Base-by-base conservation (phyloP, 2,888 invertebrate genomes). In the Dryobota labecula region DNA sequence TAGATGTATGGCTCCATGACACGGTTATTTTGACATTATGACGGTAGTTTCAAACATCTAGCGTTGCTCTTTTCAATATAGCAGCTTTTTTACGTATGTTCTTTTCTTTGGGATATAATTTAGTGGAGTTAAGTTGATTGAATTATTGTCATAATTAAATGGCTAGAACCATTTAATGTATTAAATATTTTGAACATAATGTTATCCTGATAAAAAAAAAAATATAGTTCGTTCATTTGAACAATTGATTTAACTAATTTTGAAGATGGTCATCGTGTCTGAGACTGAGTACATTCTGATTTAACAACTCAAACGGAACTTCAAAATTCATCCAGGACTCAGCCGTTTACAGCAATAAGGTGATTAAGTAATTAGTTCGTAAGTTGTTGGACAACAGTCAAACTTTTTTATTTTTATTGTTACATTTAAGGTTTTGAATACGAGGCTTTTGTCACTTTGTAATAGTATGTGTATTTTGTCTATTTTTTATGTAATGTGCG, bases 1-100 rank as follows among this genome's bases (percentile, higher is more conserved):
- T 38, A 47, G 13, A 58, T 36, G 18, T 64, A 61, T 68, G 62
- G 43, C 24, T 30, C 45, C 61, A 65, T 68, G 54, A 58, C 47
- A 61, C 51, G 58, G 38, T 82, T 77, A 81, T 82, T 76, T 70
- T 11, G 15, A 49, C 53, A 64, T 70, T 64, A 61, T 60, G 13
- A 13, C 6, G 69, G 67, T 57, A 63, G 60, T 80, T 76, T n/a
- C 43, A 45, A 33, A 53, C 82, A 81, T 61, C 77, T 77, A 62
- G 20, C 47, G 47, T 36, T 51, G 30, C 11, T 47, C 47, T n/a
- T n/a, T n/a, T 47, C 47, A 11, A n/a, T n/a, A n/a, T 9, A n/a
- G 11, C n/a, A n/a, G 30, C 20, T 43, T 20, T 30, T 43, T 30
- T 30, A 45, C 13, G 45, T 30, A 60, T 15, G 45, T 8, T 43